Base-by-base conservation (phyloP, 2,888 invertebrate species). In the Polymixis flavicincta region DNA sequence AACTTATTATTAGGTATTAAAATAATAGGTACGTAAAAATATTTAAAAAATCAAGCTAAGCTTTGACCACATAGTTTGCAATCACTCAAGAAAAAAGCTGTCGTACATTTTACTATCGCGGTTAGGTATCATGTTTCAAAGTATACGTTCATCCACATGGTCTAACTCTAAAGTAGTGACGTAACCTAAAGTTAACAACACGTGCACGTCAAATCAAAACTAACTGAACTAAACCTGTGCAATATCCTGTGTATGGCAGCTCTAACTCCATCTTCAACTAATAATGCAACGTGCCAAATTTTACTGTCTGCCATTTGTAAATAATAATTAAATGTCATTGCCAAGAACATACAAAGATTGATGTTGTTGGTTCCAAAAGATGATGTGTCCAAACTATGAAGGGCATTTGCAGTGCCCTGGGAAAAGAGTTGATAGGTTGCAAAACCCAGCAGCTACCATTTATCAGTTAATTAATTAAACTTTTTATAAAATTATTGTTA, bases 241-340 rank as follows among this genome's bases (percentile, higher is more conserved):
- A 82, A 78, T 71, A 67, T 71, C n/a, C 61, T 80, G 83, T 8
- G 13, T 50, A 28, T 54, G 61, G 52, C 70, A 59, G 57, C 50
- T 42, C 42, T 28, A 28, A 69, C 19, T 77, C 25, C 63, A 14
- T 50, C 54, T 37, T 54, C 22, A 71, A 63, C 57, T 77, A 77
- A 60, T 67, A 63, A 54, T 54, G 63, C 48, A 59, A 59, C 50
- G 63, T 67, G 42, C 66, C 37, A 55, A 67, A 63, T 54, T 64
- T 25, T 45, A 59, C 52, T 59, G 25, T 64, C 7, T 54, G 37
- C 9, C 2, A 14, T 64, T 52, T 48, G 37, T 59, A 48, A 57
- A 78, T 72, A n/a, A 72, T 72, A 55, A n/a, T n/a, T n/a, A n/a
- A 32, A 65, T 42, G 19, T 11, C 22, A 42, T 61, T 32, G 50